phyloP scores from a whole-genome alignment of 1,140 invertebrate genomes.

The Teleogryllus occipitalis region DNA sequence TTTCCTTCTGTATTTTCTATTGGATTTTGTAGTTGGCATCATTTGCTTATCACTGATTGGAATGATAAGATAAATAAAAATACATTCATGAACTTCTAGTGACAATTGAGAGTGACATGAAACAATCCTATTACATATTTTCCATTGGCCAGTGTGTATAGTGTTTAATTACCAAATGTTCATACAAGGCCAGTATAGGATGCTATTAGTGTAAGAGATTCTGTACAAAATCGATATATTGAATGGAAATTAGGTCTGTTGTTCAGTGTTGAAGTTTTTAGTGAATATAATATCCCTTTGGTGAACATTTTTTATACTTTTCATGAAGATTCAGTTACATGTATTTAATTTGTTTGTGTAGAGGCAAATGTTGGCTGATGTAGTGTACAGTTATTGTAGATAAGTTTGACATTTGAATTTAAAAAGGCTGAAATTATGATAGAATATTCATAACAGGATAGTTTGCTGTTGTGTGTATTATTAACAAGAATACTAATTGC shows the following conservation, averaged over 20 bases:
- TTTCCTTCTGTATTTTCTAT: constrained; percentile 23
- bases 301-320: background rate
- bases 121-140: background rate
- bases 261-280: background rate
- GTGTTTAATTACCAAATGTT: background rate
- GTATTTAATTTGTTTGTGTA: background rate
- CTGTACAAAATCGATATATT: background rate
- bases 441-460: constrained; percentile 5
- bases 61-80: constrained; percentile 10
- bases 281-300: background rate
- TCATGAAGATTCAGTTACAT: background rate
- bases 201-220: background rate
- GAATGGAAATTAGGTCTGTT: background rate
- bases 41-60: constrained; percentile 17
- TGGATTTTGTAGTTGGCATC: constrained; percentile 21
- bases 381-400: constrained; percentile 1
- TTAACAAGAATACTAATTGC: constrained; percentile 5
- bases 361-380: background rate
- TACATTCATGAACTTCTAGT: constrained; percentile 3
- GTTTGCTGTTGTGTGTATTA: constrained; percentile 4
- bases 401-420: background rate
- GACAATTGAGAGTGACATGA: background rate
- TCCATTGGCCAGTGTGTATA: constrained; percentile 1
- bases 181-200: background rate
- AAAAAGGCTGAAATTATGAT: background rate